Base-by-base conservation (phyloP, 2,888 invertebrate genomes). In the Eledone cirrhosa region DNA sequence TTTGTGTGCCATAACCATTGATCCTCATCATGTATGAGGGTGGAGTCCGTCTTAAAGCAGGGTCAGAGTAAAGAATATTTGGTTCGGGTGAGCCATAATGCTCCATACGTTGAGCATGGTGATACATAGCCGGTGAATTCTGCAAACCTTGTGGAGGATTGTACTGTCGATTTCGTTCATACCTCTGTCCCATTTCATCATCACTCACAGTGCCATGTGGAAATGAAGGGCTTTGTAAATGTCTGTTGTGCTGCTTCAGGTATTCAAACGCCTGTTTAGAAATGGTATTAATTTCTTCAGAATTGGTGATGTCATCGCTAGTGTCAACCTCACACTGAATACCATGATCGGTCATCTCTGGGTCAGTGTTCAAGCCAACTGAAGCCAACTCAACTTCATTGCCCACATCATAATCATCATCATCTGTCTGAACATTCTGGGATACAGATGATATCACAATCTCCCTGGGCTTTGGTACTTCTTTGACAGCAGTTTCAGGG, bases 311-410 rank as follows among this genome's bases (percentile, higher is more conserved):
- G 4, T 76, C 76, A 11, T n/a, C 24, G n/a, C 48, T 29, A 24
- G 24, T 22, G 2, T 48, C 27, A 3, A 27, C 76, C 8, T 76
- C 76, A 76, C 76, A 76, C 5, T 76, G 76, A 29, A 76, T 48
- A 3, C 76, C 76, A 48, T 76, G 76, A 29, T 76, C 76, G 0
- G 76, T 76, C 76, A 76, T 48, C 47, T 76, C 76, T n/a, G 76
- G 76, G 27, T 76, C 76, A 19, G 76, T 76, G 27, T 76, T 76
- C 27, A 76, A 0, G 7, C 76, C 76, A 14, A 47, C 47, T 11
- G 76, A 76, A 48, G 29, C 47, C 14, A 11, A 22, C 47, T 76
- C 76, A n/a, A 76, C 76, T 76, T 76, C 48, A 0, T 47, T 48
- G 13, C 24, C 47, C 2, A 48, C 41, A 0, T 76, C 76, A 19